These are phyloP conservation scores for Apotomis betuletana DNA, from an alignment of 2,888 invertebrate genomes.

Conservation along the genomic window DNA sequence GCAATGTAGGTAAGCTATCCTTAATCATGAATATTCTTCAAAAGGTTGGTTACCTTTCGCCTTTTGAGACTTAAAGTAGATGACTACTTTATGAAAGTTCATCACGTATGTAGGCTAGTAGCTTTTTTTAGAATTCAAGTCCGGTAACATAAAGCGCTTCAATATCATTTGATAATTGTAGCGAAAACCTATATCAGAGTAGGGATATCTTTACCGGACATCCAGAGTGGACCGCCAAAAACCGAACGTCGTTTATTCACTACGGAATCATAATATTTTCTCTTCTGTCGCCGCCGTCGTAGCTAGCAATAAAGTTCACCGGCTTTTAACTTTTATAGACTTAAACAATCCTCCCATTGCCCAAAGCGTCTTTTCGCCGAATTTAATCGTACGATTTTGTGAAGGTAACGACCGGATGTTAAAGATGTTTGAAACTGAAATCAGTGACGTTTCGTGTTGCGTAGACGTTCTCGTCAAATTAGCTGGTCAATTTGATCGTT, in stretches of 20 bases:
- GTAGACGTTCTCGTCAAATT: no score
- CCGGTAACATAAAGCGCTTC: no score
- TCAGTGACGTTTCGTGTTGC: background rate
- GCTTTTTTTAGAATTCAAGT: no score
- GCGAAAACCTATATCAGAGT: no score
- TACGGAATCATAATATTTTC: constrained; percentile 39
- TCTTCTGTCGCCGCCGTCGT: constrained; percentile 33
- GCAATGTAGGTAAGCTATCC: no score
- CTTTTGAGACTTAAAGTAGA: no score
- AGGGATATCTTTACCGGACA: background rate
- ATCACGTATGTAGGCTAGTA: no score
- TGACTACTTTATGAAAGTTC: no score
- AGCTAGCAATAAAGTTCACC: constrained; percentile 29
- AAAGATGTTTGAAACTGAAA: constrained; percentile 9
- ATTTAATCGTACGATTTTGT: constrained; percentile 16
- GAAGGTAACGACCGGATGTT: constrained; percentile 7
- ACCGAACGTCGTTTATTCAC: constrained; percentile 24
- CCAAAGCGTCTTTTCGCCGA: constrained; percentile 12
- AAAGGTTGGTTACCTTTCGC: no score
- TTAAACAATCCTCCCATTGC: constrained; percentile 30
- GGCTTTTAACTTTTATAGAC: constrained; percentile 39
- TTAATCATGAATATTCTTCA: no score
- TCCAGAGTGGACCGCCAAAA: background rate
- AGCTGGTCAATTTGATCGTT: no score
- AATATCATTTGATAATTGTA: no score